These are phyloP conservation scores for Diglossa brunneiventris DNA, from an alignment of 2,113 vertebrate species.

Conservation along the genomic window DNA sequence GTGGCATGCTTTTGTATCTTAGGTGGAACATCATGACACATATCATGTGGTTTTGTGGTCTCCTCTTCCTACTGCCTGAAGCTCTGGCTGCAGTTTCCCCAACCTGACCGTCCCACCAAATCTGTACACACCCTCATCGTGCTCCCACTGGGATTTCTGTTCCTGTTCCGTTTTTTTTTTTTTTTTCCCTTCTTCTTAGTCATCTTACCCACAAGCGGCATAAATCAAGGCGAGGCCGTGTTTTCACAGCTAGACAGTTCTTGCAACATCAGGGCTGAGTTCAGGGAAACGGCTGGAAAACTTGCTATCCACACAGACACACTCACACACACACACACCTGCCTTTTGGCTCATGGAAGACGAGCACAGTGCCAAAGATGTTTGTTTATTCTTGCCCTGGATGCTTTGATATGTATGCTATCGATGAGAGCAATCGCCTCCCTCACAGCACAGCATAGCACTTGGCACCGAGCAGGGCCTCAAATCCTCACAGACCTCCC, in stretches of 20 bases:
- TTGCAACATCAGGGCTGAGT: conserved; percentile 57
- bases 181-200: conserved; percentile 24
- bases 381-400: conserved; percentile 56
- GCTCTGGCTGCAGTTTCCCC: conserved; percentile 7
- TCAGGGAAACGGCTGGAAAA: conserved; percentile 41
- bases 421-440: neutral
- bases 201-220: conserved; percentile 41
- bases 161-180: neutral
- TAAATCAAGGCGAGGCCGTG: conserved; percentile 61
- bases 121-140: neutral
- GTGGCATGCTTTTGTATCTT: conserved; percentile 38
- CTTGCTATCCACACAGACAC: neutral
- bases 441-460: neutral
- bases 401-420: conserved; percentile 50
- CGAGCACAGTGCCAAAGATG: neutral
- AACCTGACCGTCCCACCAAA: conserved; percentile 24
- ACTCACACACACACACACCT: conserved; percentile 1
- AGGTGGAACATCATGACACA: conserved; percentile 47
- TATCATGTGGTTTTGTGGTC: conserved; percentile 46
- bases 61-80: conserved; percentile 33
- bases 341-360: conserved; percentile 40
- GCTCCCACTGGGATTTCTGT: conserved; percentile 40
- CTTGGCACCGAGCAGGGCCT: neutral
- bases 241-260: conserved; percentile 55
- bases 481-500: conserved; percentile 1